phyloP scores from a whole-genome alignment of 2,888 invertebrate genomes.

The Pherbina coryleti region DNA sequence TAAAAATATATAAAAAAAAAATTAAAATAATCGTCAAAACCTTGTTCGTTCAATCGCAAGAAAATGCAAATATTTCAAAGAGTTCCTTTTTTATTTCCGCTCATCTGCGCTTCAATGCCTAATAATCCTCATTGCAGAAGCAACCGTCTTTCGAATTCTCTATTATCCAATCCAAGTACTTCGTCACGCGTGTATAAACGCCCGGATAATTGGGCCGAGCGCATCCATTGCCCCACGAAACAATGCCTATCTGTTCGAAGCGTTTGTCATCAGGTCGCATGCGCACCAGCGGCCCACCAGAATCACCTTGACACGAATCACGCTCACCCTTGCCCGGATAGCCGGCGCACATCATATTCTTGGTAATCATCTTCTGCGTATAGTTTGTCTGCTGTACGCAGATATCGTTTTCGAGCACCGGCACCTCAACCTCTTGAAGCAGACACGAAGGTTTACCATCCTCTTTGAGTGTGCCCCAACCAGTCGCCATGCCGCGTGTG shows the following conservation, averaged over 20 bases:
- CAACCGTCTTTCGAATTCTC: constrained; percentile 85
- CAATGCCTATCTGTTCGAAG: constrained; percentile 87
- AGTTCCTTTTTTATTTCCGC: not conserved
- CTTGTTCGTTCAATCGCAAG: not conserved
- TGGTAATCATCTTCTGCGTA: constrained; percentile 85
- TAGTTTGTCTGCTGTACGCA: constrained; percentile 83
- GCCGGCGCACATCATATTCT: constrained; percentile 78
- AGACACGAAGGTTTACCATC: constrained; percentile 88
- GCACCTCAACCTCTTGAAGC: constrained; percentile 87
- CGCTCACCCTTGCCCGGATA: constrained; percentile 64
- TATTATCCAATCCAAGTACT: constrained; percentile 84
- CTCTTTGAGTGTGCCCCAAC: constrained; percentile 90
- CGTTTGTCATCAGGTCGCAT: constrained; percentile 80
- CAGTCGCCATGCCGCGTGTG: constrained; percentile 80
- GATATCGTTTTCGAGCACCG: constrained; percentile 74
- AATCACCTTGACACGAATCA: constrained; percentile 68
- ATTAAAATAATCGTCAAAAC: not conserved
- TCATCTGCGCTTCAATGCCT: constrained; percentile 15
- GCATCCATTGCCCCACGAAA: constrained; percentile 92
- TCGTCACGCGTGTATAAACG: constrained; percentile 86
- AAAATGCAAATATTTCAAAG: not conserved
- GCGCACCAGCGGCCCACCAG: constrained; percentile 79
- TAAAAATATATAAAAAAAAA: not conserved
- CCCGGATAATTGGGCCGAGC: constrained; percentile 87
- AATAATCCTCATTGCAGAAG: constrained; percentile 76